Conservation (phyloP, 2,888 invertebrate genomes). For the Aromia moschata region DNA sequence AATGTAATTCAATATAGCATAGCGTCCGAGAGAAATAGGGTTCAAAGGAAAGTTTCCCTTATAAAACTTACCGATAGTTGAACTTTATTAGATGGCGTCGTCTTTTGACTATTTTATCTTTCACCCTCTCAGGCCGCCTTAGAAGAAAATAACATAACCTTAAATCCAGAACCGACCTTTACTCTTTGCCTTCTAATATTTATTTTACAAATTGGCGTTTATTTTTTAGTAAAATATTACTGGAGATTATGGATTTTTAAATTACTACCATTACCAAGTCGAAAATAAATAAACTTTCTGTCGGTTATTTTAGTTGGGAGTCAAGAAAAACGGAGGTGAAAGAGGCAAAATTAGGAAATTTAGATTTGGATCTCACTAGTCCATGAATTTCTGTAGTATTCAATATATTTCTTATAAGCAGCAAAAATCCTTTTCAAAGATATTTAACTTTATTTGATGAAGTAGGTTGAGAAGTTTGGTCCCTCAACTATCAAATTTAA, state of each 20-base stretch:
- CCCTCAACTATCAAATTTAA: no score
- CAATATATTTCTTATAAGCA: no score
- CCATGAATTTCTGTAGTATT: no score
- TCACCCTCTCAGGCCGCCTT: conserved; percentile 18
- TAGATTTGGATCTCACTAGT: no score
- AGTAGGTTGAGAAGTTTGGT: no score
- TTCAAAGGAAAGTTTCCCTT: conserved; percentile 16
- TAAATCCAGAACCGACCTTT: conserved; percentile 19
- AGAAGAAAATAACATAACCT: conserved; percentile 22
- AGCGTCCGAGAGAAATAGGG: conserved; percentile 13
- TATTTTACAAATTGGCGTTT: conserved; percentile 32
- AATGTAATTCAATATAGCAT: neutral
- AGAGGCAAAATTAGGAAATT: no score
- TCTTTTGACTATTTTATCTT: conserved; percentile 24
- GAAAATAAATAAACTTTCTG: no score
- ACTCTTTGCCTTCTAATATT: conserved; percentile 35
- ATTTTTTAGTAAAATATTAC: conserved; percentile 24
- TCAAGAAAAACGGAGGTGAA: no score
- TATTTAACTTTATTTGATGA: no score
- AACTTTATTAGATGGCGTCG: conserved; percentile 20
- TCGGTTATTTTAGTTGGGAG: no score
- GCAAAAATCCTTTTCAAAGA: no score
- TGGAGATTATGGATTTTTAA: conserved; percentile 4
- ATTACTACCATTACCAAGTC: no score
- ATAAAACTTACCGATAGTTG: conserved; percentile 23